Percentiles rank a stretch among this genome's conserved stretches.
phyloP scores from a whole-genome alignment of 2,113 vertebrate genomes.

The Leuciscus idus region DNA sequence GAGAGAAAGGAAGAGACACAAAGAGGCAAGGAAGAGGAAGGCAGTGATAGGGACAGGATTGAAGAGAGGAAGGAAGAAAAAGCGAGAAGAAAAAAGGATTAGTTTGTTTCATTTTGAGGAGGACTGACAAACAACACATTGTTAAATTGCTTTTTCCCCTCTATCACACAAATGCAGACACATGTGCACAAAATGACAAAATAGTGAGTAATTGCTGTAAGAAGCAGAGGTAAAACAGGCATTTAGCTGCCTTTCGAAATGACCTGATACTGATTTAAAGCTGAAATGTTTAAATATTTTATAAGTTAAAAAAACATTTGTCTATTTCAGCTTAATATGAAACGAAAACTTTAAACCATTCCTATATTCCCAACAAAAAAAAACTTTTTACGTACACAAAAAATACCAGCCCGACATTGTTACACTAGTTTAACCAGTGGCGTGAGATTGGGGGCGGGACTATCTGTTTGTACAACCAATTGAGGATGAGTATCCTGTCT shows the following conservation, averaged over 20 bases:
- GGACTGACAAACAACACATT: background rate
- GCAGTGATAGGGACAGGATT: conserved; percentile 35
- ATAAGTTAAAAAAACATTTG: background rate
- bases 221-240: background rate
- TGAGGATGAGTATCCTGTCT: background rate
- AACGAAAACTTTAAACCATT: background rate
- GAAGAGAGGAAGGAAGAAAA: conserved; percentile 38
- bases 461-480: background rate
- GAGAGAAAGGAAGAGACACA: conserved; percentile 58
- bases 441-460: background rate
- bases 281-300: background rate
- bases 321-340: background rate
- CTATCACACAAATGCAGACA: background rate
- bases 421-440: background rate
- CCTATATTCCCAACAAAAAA: background rate
- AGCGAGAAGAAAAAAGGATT: background rate
- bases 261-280: background rate
- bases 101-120: background rate
- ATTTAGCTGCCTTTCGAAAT: background rate
- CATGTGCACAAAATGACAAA: background rate
- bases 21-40: conserved; percentile 26
- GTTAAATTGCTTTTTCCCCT: background rate
- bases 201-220: background rate
- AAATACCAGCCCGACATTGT: background rate
- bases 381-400: background rate